These are phyloP conservation scores for Belonocnema kinseyi DNA, from an alignment of 1,140 invertebrate species.

Conservation along the genomic window DNA sequence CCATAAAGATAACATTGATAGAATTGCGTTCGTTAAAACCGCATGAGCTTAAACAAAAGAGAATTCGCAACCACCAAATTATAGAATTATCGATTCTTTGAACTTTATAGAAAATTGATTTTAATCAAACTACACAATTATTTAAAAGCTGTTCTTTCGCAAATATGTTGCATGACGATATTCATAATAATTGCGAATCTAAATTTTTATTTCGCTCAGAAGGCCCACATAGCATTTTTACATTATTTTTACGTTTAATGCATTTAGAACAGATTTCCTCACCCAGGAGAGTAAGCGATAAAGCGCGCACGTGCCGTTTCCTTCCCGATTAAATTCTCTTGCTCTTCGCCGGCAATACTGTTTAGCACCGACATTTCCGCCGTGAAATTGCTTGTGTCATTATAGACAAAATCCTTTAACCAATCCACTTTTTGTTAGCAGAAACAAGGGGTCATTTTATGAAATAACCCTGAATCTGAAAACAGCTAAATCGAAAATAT, in stretches of 20 bases:
- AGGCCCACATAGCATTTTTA: not conserved
- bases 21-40: no score
- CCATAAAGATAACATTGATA: no score
- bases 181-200: constrained; percentile 2
- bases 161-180: not conserved
- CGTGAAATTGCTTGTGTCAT: constrained; percentile 27
- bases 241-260: constrained; percentile 28
- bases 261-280: constrained; percentile 24
- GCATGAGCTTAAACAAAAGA: no score
- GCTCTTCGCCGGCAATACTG: constrained; percentile 27
- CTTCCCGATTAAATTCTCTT: constrained; percentile 28
- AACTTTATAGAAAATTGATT: no score
- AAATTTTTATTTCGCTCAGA: constrained; percentile 1
- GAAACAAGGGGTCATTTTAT: not conserved
- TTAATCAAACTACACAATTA: not conserved
- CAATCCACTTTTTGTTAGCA: constrained; percentile 5
- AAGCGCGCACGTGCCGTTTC: constrained; percentile 31
- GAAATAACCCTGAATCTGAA: not conserved
- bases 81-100: no score
- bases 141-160: not conserved
- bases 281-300: constrained; percentile 24
- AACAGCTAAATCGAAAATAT: not conserved
- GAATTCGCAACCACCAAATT: no score
- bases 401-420: constrained; percentile 22
- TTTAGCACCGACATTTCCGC: constrained; percentile 30